A percentile compares a stretch with the other conserved stretches of the same genome.
Conservation (phyloP, 2,888 invertebrate species). For the Lampropteryx suffumata region DNA sequence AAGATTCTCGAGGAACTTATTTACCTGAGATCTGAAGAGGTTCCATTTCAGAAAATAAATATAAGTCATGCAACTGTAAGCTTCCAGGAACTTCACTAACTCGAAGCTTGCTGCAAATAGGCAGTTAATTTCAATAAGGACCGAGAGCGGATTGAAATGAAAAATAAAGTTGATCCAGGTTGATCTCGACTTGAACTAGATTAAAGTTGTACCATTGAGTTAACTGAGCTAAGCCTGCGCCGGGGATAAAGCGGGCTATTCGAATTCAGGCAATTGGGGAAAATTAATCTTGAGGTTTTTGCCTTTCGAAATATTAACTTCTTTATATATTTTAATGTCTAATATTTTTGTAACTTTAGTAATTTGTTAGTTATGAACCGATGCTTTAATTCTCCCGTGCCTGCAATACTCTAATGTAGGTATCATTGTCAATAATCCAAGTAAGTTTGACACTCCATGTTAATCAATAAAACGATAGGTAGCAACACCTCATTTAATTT, state of each 20-base stretch:
- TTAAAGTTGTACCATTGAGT: conserved; percentile 60
- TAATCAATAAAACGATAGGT: no score
- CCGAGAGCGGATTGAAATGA: conserved; percentile 47
- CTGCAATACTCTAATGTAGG: no score
- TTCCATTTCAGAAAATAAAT: neutral
- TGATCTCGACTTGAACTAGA: conserved; percentile 58
- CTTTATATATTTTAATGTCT: no score
- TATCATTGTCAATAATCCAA: no score
- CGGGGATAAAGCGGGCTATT: conserved; percentile 26
- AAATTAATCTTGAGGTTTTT: neutral
- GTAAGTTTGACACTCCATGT: no score
- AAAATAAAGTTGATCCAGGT: conserved; percentile 56
- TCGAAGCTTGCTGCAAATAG: conserved; percentile 14
- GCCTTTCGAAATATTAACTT: no score
- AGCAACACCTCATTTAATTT: no score
- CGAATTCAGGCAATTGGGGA: conserved; percentile 6
- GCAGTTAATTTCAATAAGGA: conserved; percentile 38
- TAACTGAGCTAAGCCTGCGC: conserved; percentile 55
- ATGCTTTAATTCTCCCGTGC: no score
- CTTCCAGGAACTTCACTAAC: neutral
- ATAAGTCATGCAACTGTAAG: conserved; percentile 2
- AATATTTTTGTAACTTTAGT: no score
- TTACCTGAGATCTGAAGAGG: no score
- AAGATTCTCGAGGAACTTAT: no score
- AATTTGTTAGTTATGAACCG: no score